Conservation (phyloP, 2,113 vertebrate species). For the Dunckerocampus dactyliophorus region DNA sequence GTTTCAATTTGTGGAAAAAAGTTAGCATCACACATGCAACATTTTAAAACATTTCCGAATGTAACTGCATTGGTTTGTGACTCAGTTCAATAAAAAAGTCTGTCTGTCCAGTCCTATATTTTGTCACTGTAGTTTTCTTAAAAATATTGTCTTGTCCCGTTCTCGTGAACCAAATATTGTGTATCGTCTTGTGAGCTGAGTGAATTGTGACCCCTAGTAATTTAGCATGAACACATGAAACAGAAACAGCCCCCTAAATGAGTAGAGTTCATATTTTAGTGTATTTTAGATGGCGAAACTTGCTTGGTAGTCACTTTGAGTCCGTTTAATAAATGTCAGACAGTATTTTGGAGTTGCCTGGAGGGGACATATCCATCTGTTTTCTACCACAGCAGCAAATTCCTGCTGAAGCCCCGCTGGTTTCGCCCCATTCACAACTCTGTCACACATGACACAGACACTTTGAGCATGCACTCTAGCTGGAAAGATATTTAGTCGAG, state of each 20-base stretch:
- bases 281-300: background rate
- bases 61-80: too few relatives aligned
- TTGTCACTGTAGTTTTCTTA: too few relatives aligned
- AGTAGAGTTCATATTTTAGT: conserved; percentile 14
- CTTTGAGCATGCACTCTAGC: conserved; percentile 15
- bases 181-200: too few relatives aligned
- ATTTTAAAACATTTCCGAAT: too few relatives aligned
- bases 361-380: conserved; percentile 17
- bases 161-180: too few relatives aligned
- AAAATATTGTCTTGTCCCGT: too few relatives aligned
- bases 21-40: too few relatives aligned
- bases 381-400: conserved; percentile 24
- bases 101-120: too few relatives aligned
- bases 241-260: conserved; percentile 18
- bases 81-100: too few relatives aligned
- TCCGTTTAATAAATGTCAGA: conserved; percentile 8
- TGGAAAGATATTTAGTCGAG: conserved; percentile 29
- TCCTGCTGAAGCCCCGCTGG: conserved; percentile 34
- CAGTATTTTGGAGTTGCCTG: background rate
- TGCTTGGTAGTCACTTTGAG: conserved; percentile 18
- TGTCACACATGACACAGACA: background rate
- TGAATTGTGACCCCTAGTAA: too few relatives aligned
- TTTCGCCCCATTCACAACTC: conserved; percentile 10
- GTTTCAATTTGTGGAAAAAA: too few relatives aligned
- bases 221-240: too few relatives aligned